These are phyloP conservation scores for Enteromius unitaeniatus DNA, from an alignment of 2,797 vertebrate species.

Conservation along the genomic window DNA sequence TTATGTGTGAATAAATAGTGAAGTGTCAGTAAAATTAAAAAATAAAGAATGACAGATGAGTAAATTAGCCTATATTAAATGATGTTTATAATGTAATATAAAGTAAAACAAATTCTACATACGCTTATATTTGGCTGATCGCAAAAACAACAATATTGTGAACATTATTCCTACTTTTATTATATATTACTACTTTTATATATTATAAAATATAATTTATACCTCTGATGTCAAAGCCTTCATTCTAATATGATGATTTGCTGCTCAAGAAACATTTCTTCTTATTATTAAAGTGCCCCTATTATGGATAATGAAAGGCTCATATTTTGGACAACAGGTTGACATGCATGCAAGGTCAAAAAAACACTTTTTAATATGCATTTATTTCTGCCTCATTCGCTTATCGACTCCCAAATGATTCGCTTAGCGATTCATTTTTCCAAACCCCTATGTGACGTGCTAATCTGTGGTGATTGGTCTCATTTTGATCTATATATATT, in stretches of 20 bases:
- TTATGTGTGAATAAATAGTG: background rate
- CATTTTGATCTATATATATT: no score
- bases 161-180: background rate
- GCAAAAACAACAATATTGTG: background rate
- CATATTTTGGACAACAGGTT: no score
- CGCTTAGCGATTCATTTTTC: no score
- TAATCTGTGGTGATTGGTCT: no score
- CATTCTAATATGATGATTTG: background rate
- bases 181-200: background rate
- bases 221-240: background rate
- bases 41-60: background rate
- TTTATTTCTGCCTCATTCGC: no score
- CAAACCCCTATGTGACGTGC: no score
- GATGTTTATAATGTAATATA: background rate
- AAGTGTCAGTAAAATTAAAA: no score
- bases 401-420: no score
- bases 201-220: background rate
- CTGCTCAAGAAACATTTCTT: background rate
- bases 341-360: no score
- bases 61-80: background rate
- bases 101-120: background rate
- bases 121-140: no score
- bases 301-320: no score
- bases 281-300: background rate
- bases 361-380: no score